phyloP scores from a whole-genome alignment of 1,140 invertebrate genomes.

The Halotydeus destructor region DNA sequence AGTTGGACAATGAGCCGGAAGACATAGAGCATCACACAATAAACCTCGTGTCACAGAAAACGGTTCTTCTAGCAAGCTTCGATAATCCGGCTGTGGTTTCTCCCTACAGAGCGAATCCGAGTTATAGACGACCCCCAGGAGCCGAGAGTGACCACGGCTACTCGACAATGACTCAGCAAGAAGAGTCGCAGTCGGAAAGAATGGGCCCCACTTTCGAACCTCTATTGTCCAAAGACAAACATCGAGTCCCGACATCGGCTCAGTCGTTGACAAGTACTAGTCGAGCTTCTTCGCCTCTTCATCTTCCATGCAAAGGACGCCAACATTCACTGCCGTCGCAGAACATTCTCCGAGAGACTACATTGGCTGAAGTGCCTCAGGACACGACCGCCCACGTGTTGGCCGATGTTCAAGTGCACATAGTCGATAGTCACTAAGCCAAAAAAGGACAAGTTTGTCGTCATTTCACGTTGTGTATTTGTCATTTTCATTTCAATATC shows the following conservation, averaged over 20 bases:
- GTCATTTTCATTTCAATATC: too few relatives aligned
- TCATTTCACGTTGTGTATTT: too few relatives aligned
- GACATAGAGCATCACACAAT: constrained; percentile 24
- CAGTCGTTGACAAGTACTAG: constrained; percentile 9
- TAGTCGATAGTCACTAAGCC: constrained; percentile 30
- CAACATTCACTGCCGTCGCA: constrained; percentile 20
- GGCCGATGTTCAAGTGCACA: constrained; percentile 66
- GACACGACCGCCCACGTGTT: too few relatives aligned
- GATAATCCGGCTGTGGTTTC: constrained; percentile 43
- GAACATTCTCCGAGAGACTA: constrained; percentile 20
- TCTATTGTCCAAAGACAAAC: constrained; percentile 27
- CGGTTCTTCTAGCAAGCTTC: constrained; percentile 26
- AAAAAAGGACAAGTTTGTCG: too few relatives aligned
- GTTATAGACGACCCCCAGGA: constrained; percentile 50
- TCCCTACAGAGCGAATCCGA: constrained; percentile 61
- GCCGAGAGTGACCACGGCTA: constrained; percentile 82
- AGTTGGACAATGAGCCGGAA: constrained; percentile 30
- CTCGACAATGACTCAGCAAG: constrained; percentile 79
- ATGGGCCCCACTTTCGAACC: constrained; percentile 37
- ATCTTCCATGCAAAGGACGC: constrained; percentile 1
- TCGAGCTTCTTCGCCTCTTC: constrained; percentile 9
- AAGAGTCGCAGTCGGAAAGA: constrained; percentile 62
- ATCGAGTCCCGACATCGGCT: constrained; percentile 19
- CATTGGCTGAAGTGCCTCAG: constrained; percentile 21
- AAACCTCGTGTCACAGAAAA: constrained; percentile 21